These are phyloP conservation scores for Hymenochirus boettgeri DNA, from an alignment of 2,113 vertebrate genomes.

Conservation along the genomic window DNA sequence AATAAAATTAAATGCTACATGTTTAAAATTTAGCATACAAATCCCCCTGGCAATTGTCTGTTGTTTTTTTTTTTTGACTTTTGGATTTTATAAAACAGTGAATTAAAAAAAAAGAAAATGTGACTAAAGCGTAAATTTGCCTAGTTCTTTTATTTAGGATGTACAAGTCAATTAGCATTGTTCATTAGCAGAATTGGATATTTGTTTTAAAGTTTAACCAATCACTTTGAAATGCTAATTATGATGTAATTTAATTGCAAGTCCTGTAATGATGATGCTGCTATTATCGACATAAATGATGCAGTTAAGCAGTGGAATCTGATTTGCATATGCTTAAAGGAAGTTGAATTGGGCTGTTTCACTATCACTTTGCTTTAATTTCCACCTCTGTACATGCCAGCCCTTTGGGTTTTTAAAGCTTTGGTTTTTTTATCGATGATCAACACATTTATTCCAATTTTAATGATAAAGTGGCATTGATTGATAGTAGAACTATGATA, in stretches of 20 bases:
- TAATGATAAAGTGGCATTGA: constrained; percentile 80
- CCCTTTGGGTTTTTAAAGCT: constrained; percentile 91
- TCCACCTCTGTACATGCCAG: constrained; percentile 94
- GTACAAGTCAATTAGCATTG: constrained; percentile 95
- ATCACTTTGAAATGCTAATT: constrained; percentile 99
- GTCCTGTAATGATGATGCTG: constrained; percentile 99
- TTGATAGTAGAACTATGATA: constrained; percentile 77
- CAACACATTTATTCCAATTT: constrained; percentile 92
- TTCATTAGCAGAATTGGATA: constrained; percentile 97
- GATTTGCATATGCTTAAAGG: constrained; percentile 99
- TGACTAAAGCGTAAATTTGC: constrained; percentile 96
- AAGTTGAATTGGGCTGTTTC: constrained; percentile 90
- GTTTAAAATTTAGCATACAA: constrained; percentile 98
- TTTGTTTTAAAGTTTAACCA: constrained; percentile 99
- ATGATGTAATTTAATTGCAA: constrained; percentile 99
- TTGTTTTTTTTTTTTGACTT: constrained; percentile 72
- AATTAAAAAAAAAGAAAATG: constrained; percentile 77
- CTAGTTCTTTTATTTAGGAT: constrained; percentile 95
- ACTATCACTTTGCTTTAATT: constrained; percentile 96
- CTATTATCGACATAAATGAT: constrained; percentile 99
- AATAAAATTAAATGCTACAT: constrained; percentile 99
- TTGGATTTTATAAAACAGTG: constrained; percentile 73
- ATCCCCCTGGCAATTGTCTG: constrained; percentile 90
- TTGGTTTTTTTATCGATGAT: constrained; percentile 92
- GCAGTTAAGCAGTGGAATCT: constrained; percentile 98